Percentiles rank a stretch among this genome's conserved stretches.
Evolutionary conservation across 2,888 invertebrate species (phyloP).

Genomic region (Nycteola revayana): DNA sequence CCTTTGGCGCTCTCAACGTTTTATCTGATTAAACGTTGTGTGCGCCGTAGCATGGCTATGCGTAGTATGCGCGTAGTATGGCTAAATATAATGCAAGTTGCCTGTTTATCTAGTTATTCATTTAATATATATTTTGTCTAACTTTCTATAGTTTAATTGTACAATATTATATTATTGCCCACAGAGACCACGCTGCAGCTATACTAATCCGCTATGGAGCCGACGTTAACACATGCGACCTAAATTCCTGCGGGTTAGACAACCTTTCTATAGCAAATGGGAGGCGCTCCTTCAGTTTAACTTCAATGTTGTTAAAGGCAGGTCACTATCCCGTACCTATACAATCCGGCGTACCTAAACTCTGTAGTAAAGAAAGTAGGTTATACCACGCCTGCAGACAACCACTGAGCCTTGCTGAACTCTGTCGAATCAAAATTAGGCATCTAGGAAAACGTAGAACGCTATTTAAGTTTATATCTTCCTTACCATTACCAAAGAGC

Average conservation of each 20-base stretch:
- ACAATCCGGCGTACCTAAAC: constrained; percentile 25
- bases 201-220: constrained; percentile 83
- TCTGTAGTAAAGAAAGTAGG: constrained; percentile 59
- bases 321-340: constrained; percentile 48
- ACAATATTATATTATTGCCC: too few species aligned
- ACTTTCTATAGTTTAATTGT: too few species aligned
- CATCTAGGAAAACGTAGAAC: constrained; percentile 42
- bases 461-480: constrained; percentile 57
- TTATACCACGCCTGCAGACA: constrained; percentile 61
- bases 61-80: too few species aligned
- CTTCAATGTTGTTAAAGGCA: constrained; percentile 64
- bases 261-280: constrained; percentile 80
- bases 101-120: too few species aligned
- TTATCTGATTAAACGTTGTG: too few species aligned
- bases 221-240: constrained; percentile 83
- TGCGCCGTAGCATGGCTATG: too few species aligned
- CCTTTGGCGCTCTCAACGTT: too few species aligned
- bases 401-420: constrained; percentile 77
- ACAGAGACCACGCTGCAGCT: constrained; percentile 76
- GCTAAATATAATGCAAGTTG: too few species aligned
- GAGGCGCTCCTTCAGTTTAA: constrained; percentile 48
- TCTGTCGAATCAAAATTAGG: constrained; percentile 82
- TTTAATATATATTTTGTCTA: too few species aligned
- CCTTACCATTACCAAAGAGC: constrained; percentile 78
- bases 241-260: constrained; percentile 78